Evolutionary conservation across 2,113 vertebrate species (phyloP), one percentile per base, ranked within the genome.

Genomic region (Lepus europaeus): DNA sequence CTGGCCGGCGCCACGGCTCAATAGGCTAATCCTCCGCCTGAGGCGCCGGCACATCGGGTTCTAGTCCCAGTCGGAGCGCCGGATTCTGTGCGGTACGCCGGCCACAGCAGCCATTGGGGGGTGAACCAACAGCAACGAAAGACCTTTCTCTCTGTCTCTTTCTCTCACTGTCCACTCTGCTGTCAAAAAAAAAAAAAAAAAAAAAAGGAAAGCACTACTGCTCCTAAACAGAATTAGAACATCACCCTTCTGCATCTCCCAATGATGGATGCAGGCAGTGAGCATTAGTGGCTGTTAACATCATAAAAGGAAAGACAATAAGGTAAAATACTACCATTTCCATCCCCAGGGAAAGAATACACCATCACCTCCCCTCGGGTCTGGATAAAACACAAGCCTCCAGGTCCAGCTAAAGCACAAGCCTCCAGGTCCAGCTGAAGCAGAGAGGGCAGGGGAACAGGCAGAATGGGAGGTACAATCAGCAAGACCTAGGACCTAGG

Each of bases 221-320:
- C 16, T 63, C 80, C 69, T 53, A 53, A 76, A 29, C 9, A 49
- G n/a, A 92, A 82, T 20, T 36, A 82, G 36, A 91, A 74, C 56
- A 72, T 20, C 29, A 33, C 33, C 61, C 72, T 87, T 70, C 68
- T 63, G 8, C 27, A 61, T 68, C n/a, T 74, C 19, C 66, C 39
- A 36, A 6, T 76, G 68, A 82, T n/a, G 76, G 63, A 90, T 36
- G 45, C 51, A 36, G 13, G 27, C 59, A 76, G 80, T 25, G 51
- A 87, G 56, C 19, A 78, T 11, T 78, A 87, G 63, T 45, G 29
- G 20, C 61, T 51, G 3, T 39, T 74, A 86, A 49, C 6, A 72
- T 90, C 33, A 80, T 51, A 70, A 76, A 97, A 89, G 68, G 14
- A 53, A 91, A 92, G 45, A 86, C 14, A 77, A 1, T 63, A 78